Percentiles rank a stretch among this genome's conserved stretches.
phyloP scores from a whole-genome alignment of 2,888 invertebrate genomes.

The Eupithecia pulchellata region DNA sequence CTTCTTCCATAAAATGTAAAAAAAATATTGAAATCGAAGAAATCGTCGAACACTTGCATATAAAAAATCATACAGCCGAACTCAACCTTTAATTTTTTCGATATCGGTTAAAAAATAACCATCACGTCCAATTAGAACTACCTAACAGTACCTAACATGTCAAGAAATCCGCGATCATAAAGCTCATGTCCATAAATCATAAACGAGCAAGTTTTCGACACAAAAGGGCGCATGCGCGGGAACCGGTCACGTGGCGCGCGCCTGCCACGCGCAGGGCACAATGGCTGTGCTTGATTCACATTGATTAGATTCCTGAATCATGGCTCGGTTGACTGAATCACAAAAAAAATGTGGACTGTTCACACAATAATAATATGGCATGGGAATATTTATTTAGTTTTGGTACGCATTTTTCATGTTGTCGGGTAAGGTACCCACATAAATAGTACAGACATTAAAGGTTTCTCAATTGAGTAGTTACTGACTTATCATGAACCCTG shows the following conservation, averaged over 20 bases:
- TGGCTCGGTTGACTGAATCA: slow-evolving; percentile 3
- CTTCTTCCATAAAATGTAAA: too few relatives aligned
- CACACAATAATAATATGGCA: slow-evolving; percentile 19
- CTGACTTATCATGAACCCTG: too few relatives aligned
- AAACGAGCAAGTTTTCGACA: slow-evolving; percentile 59
- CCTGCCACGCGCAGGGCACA: slow-evolving; percentile 70
- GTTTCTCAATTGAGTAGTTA: background rate
- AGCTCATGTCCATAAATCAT: slow-evolving; percentile 54
- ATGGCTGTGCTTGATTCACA: slow-evolving; percentile 39
- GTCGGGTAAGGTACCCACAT: background rate
- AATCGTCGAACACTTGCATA: too few relatives aligned
- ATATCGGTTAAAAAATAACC: background rate
- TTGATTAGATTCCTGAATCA: slow-evolving; percentile 33
- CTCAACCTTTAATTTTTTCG: too few relatives aligned
- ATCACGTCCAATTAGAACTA: slow-evolving; percentile 6
- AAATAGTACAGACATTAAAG: background rate
- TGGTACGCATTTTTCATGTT: background rate
- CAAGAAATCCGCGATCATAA: slow-evolving; percentile 43
- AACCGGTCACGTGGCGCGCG: slow-evolving; percentile 82
- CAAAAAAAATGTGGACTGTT: slow-evolving; percentile 12
- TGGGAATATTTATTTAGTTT: slow-evolving; percentile 3
- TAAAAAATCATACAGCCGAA: too few relatives aligned
- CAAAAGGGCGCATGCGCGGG: slow-evolving; percentile 72
- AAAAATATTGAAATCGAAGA: too few relatives aligned
- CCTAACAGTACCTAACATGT: slow-evolving; percentile 31